Conservation (phyloP, 2,888 invertebrate genomes). For the Eupithecia tripunctaria region DNA sequence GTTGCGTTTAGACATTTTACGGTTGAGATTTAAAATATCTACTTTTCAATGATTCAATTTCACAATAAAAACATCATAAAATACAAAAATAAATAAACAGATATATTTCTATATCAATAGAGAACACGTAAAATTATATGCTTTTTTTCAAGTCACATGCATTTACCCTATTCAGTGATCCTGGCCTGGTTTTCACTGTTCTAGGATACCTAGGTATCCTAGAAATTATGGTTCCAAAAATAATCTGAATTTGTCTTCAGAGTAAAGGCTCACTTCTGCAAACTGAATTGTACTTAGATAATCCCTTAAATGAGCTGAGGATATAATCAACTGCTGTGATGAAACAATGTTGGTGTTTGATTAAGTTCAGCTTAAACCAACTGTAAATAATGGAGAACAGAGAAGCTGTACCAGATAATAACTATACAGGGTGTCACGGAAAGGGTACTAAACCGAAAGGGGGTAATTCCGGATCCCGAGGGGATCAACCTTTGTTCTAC, state of each 20-base stretch:
- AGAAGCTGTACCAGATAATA: not conserved
- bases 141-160: no score
- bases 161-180: not conserved
- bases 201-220: not conserved
- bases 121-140: no score
- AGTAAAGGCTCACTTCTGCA: slow-evolving; percentile 13
- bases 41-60: no score
- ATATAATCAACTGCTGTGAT: slow-evolving; percentile 27
- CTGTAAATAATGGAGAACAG: slow-evolving; percentile 6
- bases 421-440: not conserved
- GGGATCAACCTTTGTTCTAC: no score
- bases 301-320: slow-evolving; percentile 38
- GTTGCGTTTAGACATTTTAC: no score
- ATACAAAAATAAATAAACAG: no score
- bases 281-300: slow-evolving; percentile 39
- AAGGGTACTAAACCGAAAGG: no score
- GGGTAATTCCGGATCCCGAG: no score
- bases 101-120: no score
- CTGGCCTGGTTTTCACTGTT: not conserved
- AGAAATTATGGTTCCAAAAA: not conserved
- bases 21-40: no score
- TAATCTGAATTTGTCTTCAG: not conserved
- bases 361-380: slow-evolving; percentile 10
- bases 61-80: no score
- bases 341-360: slow-evolving; percentile 25